Conservation (phyloP, 2,113 vertebrate genomes). For the Otolemur garnettii region DNA sequence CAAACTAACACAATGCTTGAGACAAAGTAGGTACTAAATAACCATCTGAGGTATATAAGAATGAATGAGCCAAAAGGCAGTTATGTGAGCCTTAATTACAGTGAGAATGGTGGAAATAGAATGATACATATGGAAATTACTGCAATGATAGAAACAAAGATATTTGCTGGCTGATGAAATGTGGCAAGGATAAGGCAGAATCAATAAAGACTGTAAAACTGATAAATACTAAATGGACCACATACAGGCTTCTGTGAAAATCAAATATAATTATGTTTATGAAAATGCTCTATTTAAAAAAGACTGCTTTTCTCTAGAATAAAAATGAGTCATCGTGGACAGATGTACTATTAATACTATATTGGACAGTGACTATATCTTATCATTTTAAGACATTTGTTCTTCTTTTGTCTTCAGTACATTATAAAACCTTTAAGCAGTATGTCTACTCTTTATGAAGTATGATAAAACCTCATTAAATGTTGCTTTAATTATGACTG, state of each 20-base stretch:
- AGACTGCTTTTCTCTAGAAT: slow-evolving; percentile 29
- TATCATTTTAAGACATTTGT: slow-evolving; percentile 53
- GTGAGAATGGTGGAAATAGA: slow-evolving; percentile 10
- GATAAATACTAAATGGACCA: background rate
- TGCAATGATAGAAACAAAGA: slow-evolving; percentile 30
- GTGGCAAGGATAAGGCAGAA: slow-evolving; percentile 26
- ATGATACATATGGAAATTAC: slow-evolving; percentile 49
- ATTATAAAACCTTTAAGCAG: slow-evolving; percentile 51
- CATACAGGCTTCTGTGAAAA: slow-evolving; percentile 44
- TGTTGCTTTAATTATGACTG: slow-evolving; percentile 35
- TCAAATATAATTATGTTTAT: slow-evolving; percentile 50
- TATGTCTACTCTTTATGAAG: slow-evolving; percentile 41
- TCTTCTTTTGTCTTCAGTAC: slow-evolving; percentile 34
- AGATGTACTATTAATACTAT: background rate
- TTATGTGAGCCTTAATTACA: slow-evolving; percentile 42
- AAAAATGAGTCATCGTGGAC: slow-evolving; percentile 46
- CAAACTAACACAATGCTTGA: background rate
- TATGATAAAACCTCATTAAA: slow-evolving; percentile 42
- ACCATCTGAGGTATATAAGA: slow-evolving; percentile 17
- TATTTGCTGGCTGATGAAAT: slow-evolving; percentile 55
- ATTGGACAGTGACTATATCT: slow-evolving; percentile 38
- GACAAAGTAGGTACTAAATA: background rate
- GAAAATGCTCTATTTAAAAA: slow-evolving; percentile 14
- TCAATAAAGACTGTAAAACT: slow-evolving; percentile 66
- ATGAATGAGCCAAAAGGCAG: slow-evolving; percentile 30